phyloP scores from a whole-genome alignment of 1,140 invertebrate species.

The Coenobita brevimanus region DNA sequence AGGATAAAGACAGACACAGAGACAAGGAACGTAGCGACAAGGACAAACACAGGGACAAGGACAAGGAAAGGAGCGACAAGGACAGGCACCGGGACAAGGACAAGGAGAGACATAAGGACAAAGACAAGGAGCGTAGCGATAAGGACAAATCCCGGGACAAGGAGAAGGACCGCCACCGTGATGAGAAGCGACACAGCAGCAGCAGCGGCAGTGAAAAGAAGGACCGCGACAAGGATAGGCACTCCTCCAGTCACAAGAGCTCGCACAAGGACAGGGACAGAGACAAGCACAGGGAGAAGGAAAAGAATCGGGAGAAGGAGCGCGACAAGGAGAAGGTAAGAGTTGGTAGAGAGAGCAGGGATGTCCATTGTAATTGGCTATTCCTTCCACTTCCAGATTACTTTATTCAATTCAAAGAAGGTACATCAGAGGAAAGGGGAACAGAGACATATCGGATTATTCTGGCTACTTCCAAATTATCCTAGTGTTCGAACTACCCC shows the following conservation, averaged over 20 bases:
- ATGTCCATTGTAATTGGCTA: no score
- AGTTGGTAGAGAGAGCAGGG: no score
- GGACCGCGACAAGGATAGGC: slow-evolving; percentile 66
- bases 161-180: slow-evolving; percentile 70
- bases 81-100: slow-evolving; percentile 68
- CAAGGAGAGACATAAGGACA: slow-evolving; percentile 70
- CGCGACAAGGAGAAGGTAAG: slow-evolving; percentile 64
- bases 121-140: slow-evolving; percentile 70
- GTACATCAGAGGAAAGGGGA: no score
- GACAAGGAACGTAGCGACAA: slow-evolving; percentile 72
- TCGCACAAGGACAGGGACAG: slow-evolving; percentile 71
- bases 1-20: not conserved
- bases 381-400: no score
- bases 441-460: no score
- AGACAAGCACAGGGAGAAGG: slow-evolving; percentile 68
- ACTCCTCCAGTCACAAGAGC: slow-evolving; percentile 66
- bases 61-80: slow-evolving; percentile 70
- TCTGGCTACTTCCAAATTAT: no score
- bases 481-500: no score
- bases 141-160: slow-evolving; percentile 74
- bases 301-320: slow-evolving; percentile 71
- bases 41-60: slow-evolving; percentile 71
- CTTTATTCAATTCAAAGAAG: no score
- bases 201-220: slow-evolving; percentile 64
- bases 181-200: slow-evolving; percentile 71